Evolutionary conservation across 1,140 invertebrate genomes (phyloP), one percentile per base, ranked within the genome.

Genomic region (Phymorhynchus buccinoides): DNA sequence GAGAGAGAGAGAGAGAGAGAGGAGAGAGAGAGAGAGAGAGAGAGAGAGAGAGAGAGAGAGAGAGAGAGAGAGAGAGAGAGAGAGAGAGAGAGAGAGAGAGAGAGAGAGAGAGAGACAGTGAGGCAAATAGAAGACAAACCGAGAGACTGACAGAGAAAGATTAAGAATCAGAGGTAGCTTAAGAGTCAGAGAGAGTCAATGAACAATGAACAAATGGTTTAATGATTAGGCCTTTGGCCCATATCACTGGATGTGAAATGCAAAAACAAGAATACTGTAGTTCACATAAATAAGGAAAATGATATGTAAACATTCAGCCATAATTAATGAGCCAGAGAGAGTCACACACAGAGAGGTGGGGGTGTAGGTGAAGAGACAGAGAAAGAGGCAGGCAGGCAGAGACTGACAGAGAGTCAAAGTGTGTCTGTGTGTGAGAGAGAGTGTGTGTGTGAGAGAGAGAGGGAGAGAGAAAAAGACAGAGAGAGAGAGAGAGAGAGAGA

Each of bases 401-500:
- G 22, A 12, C 22, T 52, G 48, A 52, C 48, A 52, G 62, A 66
- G 9, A 66, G 27, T 27, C 9, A 66, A 27, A 66, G 27, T 12
- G 62, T 12, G 62, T 27, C 3, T 27, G 27, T 27, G 62, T 27
- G 27, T 27, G 62, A 66, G 62, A 66, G 62, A 66, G 9, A 66
- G 62, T 27, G 27, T 27, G 62, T 27, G 9, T 6, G 62, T 12
- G 48, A 52, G 48, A 52, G 48, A 52, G 48, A 52, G 48, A 52
- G 48, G 22, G 22, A 71, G 66, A 71, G 66, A 71, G 66, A 71
- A 30, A 71, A 30, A 71, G 66, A 71, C 14, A 71, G 66, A 71
- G 66, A 71, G 66, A 71, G 66, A 71, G 66, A 71, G 66, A 71
- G 66, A 71, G 66, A 71, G 66, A 71, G 66, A 71, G 66, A 71